Conservation (phyloP, 2,113 vertebrate species). For the Crotophaga sulcirostris region DNA sequence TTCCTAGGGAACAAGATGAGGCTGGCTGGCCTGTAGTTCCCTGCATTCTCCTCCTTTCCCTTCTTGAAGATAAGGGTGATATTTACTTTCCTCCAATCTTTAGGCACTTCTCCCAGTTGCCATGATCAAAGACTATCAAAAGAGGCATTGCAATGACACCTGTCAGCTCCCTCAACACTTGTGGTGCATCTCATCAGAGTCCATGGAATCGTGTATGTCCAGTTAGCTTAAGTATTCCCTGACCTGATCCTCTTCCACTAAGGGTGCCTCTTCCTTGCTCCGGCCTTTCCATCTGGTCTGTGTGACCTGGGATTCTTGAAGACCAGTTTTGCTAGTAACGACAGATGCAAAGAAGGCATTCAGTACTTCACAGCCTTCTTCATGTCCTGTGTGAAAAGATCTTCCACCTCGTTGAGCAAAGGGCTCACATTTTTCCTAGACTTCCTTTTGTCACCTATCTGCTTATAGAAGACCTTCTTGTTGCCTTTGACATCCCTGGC, state of each 20-base stretch:
- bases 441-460: not conserved
- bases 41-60: no score
- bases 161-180: no score
- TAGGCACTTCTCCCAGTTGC: no score
- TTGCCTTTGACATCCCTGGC: not conserved
- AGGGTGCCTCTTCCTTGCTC: not conserved
- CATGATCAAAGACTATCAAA: no score
- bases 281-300: not conserved
- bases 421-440: not conserved
- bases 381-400: not conserved
- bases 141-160: no score
- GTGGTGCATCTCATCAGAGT: not conserved
- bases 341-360: not conserved
- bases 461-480: not conserved
- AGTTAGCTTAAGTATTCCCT: not conserved
- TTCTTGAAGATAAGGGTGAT: no score
- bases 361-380: not conserved
- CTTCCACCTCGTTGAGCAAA: not conserved
- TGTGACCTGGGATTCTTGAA: not conserved
- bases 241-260: not conserved
- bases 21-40: no score
- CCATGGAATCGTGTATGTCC: no score
- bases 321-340: not conserved
- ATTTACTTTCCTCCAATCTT: no score
- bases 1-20: no score